A percentile compares a stretch with the other conserved stretches of the same genome.
Evolutionary conservation across 2,113 vertebrate genomes (phyloP).

Genomic region (Passer montanus): DNA sequence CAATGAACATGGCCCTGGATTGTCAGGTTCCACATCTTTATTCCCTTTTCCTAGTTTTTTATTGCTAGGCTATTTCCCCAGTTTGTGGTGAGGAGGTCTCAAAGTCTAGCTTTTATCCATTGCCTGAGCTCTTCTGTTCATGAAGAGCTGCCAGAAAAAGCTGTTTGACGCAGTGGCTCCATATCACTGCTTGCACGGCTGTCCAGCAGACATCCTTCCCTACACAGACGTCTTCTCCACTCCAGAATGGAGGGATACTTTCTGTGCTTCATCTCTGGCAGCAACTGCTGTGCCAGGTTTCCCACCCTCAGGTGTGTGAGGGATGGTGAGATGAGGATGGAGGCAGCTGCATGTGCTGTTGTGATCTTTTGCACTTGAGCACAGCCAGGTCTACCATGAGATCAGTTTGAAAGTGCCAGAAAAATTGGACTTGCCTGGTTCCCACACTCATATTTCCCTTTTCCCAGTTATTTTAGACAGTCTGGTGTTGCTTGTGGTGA

Average conservation of each 20-base stretch:
- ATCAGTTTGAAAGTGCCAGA: background rate
- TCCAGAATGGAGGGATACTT: background rate
- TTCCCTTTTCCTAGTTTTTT: background rate
- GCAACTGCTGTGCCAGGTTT: background rate
- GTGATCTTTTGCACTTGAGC: background rate
- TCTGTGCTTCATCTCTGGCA: background rate
- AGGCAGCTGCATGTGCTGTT: background rate
- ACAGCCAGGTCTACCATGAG: background rate
- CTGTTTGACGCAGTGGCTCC: background rate
- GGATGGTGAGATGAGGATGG: background rate
- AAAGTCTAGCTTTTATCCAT: background rate
- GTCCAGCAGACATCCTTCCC: background rate
- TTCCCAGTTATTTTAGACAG: background rate
- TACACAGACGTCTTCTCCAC: background rate
- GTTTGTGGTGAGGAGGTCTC: background rate
- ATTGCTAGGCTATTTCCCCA: background rate
- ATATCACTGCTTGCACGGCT: background rate
- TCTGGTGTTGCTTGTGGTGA: background rate
- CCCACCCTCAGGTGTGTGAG: background rate
- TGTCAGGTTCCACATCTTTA: background rate
- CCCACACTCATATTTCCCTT: background rate
- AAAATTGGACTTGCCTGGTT: background rate
- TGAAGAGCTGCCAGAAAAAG: background rate
- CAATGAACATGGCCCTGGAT: background rate
- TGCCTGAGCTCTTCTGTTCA: background rate